Base-by-base conservation (phyloP, 2,888 invertebrate genomes). In the Chrysolina americana region DNA sequence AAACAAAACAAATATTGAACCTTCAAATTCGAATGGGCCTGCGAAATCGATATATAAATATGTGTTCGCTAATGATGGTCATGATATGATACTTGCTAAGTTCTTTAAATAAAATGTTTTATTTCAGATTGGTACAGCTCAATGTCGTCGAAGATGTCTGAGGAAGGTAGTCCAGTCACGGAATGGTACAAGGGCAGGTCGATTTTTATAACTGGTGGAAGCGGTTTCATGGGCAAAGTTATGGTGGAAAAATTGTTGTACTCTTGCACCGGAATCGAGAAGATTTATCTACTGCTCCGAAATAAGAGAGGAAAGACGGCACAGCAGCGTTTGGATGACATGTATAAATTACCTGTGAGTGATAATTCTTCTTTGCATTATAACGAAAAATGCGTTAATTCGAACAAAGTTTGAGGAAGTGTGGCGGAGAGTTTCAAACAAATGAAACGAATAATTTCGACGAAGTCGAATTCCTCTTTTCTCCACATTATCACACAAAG, bases 221-320 rank as follows among this genome's bases (percentile, higher is more conserved):
- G 78, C 68, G 85, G 85, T 2, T 85, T 84, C 65, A 85, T 85
- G 84, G 85, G 85, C 17, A 85, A 85, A 78, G 84, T 85, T 2
- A 80, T 85, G 75, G 63, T 85, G 9, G 85, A 85, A 73, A 85
- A 85, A 74, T 70, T 85, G 13, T 70, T 85, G 6, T 84, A 82
- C 65, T 77, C 88, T 0, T 96, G 97, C 84, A 91, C 95, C 0
- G 92, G 91, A 0, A 82, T 98, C 10, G 90, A 92, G 66, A 91
- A 91, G 70, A 92, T 98, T 77, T 98, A 94, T 86, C 85, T 97
- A 2, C 89, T 98, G 64, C 87, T 97, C 78, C 90, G 97, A 41
- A 90, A 91, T 1, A 95, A 95, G 85, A 93, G 92, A 81, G 93
- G 93, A 0, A 90, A 92, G 74, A 87, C 88, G 0, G 80, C 83